phyloP scores from a whole-genome alignment of 2,888 invertebrate species.

The Cerceris ruficornis region DNA sequence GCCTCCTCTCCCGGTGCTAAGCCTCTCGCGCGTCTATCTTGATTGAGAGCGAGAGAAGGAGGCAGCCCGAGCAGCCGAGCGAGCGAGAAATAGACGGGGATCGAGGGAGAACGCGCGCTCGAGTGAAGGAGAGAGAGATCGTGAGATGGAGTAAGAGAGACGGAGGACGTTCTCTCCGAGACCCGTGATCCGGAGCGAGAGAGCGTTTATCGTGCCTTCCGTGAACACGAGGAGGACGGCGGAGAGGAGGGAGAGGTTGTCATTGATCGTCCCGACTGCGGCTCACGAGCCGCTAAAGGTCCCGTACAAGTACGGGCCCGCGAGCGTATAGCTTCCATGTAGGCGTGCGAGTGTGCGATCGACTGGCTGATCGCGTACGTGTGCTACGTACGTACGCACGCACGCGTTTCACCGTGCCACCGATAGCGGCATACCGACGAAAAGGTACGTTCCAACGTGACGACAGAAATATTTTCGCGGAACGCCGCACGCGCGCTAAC shows the following conservation, averaged over 20 bases:
- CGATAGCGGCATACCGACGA: conserved; percentile 35
- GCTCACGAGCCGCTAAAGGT: conserved; percentile 80
- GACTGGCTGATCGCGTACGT: conserved; percentile 27
- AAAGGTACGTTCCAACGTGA: conserved; percentile 45
- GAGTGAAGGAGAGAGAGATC: conserved; percentile 56
- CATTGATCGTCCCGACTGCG: conserved; percentile 80
- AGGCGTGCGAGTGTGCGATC: conserved; percentile 41
- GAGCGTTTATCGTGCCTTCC: conserved; percentile 61
- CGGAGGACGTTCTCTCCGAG: conserved; percentile 66
- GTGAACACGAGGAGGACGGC: conserved; percentile 58
- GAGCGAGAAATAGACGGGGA: conserved; percentile 54
- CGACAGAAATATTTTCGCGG: conserved; percentile 9
- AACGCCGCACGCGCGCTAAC: conserved; percentile 25
- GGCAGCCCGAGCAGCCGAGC: conserved; percentile 52
- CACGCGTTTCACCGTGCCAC: conserved; percentile 44
- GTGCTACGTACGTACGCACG: conserved; percentile 53
- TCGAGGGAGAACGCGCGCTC: conserved; percentile 63
- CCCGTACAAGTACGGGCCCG: conserved; percentile 80
- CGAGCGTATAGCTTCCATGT: conserved; percentile 58
- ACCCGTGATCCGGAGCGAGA: conserved; percentile 62
- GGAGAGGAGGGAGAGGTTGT: conserved; percentile 74
- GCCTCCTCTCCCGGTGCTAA: conserved; percentile 75
- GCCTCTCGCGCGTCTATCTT: conserved; percentile 80
- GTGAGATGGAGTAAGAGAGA: conserved; percentile 63
- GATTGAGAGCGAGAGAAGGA: conserved; percentile 78